These are phyloP conservation scores for Sorex maritimensis DNA, from an alignment of 2,797 vertebrate genomes.

Conservation along the genomic window DNA sequence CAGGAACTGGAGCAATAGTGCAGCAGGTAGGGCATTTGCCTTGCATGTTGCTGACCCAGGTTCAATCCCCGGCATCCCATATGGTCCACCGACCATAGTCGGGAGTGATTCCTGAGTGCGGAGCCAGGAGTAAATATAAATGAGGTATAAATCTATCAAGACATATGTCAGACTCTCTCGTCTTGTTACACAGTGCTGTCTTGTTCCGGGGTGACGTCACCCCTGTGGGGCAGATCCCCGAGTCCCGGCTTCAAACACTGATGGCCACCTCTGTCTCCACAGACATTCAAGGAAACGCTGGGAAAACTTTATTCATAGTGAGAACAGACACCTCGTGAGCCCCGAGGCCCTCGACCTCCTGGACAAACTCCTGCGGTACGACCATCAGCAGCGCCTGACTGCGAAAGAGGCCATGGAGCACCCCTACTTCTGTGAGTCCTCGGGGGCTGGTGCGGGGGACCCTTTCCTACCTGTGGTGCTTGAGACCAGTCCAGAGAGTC, in stretches of 20 bases:
- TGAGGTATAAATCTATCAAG: no score
- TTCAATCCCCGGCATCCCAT: no score
- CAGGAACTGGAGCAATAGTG: no score
- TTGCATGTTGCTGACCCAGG: no score
- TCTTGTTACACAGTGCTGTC: background rate
- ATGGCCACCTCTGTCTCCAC: slow-evolving; percentile 66
- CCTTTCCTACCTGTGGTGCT: background rate
- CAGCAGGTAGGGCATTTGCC: no score
- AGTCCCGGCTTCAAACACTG: slow-evolving; percentile 4
- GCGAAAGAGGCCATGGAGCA: slow-evolving; percentile 99
- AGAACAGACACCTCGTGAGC: slow-evolving; percentile 98
- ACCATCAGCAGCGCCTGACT: slow-evolving; percentile 99
- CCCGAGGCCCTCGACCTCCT: slow-evolving; percentile 97
- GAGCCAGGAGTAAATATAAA: no score
- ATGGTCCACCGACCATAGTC: no score
- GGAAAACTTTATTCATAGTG: slow-evolving; percentile 99
- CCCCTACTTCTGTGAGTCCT: slow-evolving; percentile 95
- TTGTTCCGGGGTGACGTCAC: background rate
- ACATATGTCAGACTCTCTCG: no score
- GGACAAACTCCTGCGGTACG: slow-evolving; percentile 99
- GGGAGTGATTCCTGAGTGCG: no score
- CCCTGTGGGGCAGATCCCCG: slow-evolving; percentile 6
- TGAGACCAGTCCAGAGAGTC: slow-evolving; percentile 18
- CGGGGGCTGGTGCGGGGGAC: background rate
- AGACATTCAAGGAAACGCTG: slow-evolving; percentile 98